Base-by-base conservation (phyloP, 1,140 invertebrate species). In the Formica exsecta region DNA sequence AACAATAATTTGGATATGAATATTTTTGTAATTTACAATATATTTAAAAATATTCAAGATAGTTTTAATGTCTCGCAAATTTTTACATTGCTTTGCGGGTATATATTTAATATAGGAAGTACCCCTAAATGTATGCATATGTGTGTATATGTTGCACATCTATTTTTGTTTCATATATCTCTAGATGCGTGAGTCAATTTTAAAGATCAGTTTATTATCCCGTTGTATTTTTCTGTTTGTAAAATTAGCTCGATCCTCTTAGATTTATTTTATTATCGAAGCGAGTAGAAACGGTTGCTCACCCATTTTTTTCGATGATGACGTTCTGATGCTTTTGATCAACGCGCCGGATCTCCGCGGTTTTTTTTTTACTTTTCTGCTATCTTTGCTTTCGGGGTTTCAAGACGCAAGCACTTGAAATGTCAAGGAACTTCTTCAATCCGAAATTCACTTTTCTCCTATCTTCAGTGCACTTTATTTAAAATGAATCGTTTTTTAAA, bases 331-430 rank as follows among this genome's bases (percentile, higher is more conserved):
- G 7, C 25, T 59, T 77, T 77, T 77, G 75, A 65, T 77, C 59
- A 44, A 44, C 3, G 57, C 41, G 73, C 57, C 59, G 41, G 59
- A 65, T 77, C 59, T 77, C 59, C 22, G 48, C 25, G 19, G 3
- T 32, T 59, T 59, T 57, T 57, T 59, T 73, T 41, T 62, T 44
- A 25, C 36, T 64, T 44, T 25, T 65, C 6, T 13, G 54, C 71
- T 59, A 74, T 59, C 71, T 74, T 74, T 61, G 64, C 75, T 65
- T 77, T 65, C 59, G 25, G 38, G 38, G 74, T 65, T 44, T 64
- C 41, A 19, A 64, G 59, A 36, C 9, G 38, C 7, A 41, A 65
- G 38, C 38, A 22, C 59, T 77, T 38, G 74, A 64, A 76, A 76
- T 62, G 29, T 77, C 29, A 64, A 44, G 38, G 41, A 77, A 41